phyloP scores from a whole-genome alignment of 2,888 invertebrate genomes.

The Megaustenia siamemsis region DNA sequence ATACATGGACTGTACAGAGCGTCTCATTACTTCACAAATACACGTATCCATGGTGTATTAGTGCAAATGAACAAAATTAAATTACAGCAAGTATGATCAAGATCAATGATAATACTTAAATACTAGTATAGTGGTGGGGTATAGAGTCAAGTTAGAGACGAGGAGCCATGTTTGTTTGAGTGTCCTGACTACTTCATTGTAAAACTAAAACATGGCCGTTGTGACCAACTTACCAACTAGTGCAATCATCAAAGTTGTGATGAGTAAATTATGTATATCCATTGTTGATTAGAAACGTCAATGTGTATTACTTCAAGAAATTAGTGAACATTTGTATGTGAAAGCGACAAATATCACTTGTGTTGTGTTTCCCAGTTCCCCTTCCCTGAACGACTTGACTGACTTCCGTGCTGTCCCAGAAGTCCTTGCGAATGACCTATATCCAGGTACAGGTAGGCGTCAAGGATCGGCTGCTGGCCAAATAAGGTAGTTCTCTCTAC shows the following conservation, averaged over 20 bases:
- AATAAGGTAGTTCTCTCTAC: no score
- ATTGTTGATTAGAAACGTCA: background rate
- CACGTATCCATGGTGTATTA: no score
- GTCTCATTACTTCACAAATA: no score
- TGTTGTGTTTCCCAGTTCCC: background rate
- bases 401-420: conserved; percentile 3
- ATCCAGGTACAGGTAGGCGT: background rate
- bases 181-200: no score
- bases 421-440: background rate
- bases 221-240: background rate
- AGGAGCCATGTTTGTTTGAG: no score
- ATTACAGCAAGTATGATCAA: no score
- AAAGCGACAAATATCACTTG: background rate
- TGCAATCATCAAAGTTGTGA: background rate
- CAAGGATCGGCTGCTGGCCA: background rate
- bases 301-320: background rate
- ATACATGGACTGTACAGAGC: no score
- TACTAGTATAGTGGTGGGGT: no score
- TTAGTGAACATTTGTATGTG: background rate
- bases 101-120: no score
- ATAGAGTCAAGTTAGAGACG: no score
- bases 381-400: background rate
- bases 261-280: background rate
- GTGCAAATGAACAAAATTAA: no score
- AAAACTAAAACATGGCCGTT: no score